These are phyloP conservation scores for Idaea aversata DNA, from an alignment of 2,888 invertebrate genomes.

Conservation along the genomic window DNA sequence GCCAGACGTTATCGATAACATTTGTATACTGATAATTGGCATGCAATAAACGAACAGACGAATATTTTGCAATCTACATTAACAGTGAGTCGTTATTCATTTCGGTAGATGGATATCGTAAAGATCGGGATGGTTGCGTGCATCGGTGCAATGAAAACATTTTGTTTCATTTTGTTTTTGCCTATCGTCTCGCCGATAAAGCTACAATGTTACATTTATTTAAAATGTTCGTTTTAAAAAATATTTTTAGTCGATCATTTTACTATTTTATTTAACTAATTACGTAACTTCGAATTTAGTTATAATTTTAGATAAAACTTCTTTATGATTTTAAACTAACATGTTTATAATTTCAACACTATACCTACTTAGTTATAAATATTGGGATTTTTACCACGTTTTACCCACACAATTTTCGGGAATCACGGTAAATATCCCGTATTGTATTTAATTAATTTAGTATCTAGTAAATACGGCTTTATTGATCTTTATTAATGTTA, in stretches of 20 bases:
- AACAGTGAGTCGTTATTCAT: slow-evolving; percentile 1
- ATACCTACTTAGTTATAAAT: too few species aligned
- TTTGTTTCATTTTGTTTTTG: slow-evolving; percentile 3
- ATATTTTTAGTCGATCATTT: background rate
- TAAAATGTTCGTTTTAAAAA: background rate
- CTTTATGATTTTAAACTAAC: too few species aligned
- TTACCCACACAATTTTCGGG: too few species aligned
- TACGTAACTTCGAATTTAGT: background rate
- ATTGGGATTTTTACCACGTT: too few species aligned
- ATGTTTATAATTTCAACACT: too few species aligned
- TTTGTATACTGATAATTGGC: background rate
- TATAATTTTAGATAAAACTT: too few species aligned
- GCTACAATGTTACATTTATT: background rate
- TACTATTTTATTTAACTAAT: background rate
- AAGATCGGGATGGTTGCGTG: slow-evolving; percentile 7
- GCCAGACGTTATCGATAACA: background rate
- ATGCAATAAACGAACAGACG: background rate
- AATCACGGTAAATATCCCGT: too few species aligned
- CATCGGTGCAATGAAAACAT: slow-evolving; percentile 1
- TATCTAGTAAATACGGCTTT: too few species aligned
- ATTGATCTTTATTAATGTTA: too few species aligned
- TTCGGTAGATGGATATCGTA: slow-evolving; percentile 18
- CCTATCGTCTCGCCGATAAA: slow-evolving; percentile 4
- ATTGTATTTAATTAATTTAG: too few species aligned
- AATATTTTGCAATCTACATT: background rate